A percentile compares a stretch with the other conserved stretches of the same genome.
phyloP scores from a whole-genome alignment of 2,113 vertebrate species.

The Raphicerus campestris region DNA sequence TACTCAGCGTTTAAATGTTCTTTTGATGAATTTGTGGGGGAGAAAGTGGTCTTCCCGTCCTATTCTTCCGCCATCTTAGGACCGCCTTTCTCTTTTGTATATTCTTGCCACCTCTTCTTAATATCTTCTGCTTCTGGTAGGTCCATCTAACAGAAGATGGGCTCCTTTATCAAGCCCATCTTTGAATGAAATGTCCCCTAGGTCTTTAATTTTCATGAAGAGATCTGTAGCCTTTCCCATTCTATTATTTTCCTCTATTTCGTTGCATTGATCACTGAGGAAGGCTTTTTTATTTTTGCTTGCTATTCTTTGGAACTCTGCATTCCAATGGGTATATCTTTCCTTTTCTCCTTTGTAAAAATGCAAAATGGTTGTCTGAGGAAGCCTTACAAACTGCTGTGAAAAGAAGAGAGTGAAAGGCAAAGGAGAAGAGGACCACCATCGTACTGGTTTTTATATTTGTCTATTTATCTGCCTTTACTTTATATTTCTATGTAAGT shows the following conservation, averaged over 20 bases:
- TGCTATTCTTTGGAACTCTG: not conserved
- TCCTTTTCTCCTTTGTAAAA: not conserved
- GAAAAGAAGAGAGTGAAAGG: not conserved
- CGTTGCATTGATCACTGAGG: not conserved
- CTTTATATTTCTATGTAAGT: not conserved
- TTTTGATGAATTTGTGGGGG: too few species aligned
- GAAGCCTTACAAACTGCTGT: not conserved
- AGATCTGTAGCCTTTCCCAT: not conserved
- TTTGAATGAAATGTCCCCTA: not conserved
- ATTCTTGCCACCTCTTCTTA: not conserved
- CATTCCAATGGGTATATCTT: not conserved
- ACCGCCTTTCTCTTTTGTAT: not conserved
- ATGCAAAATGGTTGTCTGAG: not conserved
- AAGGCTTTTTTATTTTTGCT: not conserved
- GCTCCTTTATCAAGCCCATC: not conserved
- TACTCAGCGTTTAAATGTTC: too few species aligned
- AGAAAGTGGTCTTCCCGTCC: too few species aligned
- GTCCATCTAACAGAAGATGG: too few species aligned
- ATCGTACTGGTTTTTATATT: not conserved
- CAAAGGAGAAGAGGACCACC: not conserved
- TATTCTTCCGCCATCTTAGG: too few species aligned
- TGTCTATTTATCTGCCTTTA: not conserved
- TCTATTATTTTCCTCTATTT: not conserved
- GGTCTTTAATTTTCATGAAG: not conserved
- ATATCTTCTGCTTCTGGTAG: not conserved